Base-by-base conservation (phyloP, 2,797 vertebrate genomes). In the Lindbergichthys nudifrons region DNA sequence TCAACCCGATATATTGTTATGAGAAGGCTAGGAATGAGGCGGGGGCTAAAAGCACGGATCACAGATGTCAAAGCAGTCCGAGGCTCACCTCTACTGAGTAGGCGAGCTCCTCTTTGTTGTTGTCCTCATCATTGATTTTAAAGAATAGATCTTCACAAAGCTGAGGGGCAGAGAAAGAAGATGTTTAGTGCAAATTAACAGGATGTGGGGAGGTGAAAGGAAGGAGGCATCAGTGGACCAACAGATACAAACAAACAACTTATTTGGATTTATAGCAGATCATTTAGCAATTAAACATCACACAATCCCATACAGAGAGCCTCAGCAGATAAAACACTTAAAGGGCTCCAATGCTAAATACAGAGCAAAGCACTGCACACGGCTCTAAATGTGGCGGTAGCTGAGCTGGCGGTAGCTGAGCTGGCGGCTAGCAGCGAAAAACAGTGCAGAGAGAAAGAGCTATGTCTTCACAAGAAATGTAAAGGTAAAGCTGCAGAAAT, bases 131-230 rank as follows among this genome's bases (percentile, higher is more conserved):
- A 91, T 96, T 98, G 92, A 99, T 99, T 95, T 98, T 98, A 93
- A 98, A 97, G 93, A 99, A 99, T 2, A 99, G 94, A 47, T 99
- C 98, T 94, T 99, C 97, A 88, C 98, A 99, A 14, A 96, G 96
- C 96, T 96, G 88, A 53, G 57, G 73, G 53, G 57, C 42, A 86
- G 53, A 87, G 61, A 77, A 83, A 77, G 12, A 70, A 18, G 4
- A 12, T 53, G 70, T 70, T 89, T 58, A 76, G 16, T 57, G 50
- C 18, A 71, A 77, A 75, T 71, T 36, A 77, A 77, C 13, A 52
- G 72, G 43, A 81, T 66, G 83, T 59, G 2, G 41, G 65, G n/a
- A 43, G 2, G 39, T 53, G 73, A 86, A 52, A 77, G 47, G 48
- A 14, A 30, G 2, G 5, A 15, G 41, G 51, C 21, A 45, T 48